Evolutionary conservation across 2,888 invertebrate species (phyloP).

Genomic region (Amphipyra berbera): DNA sequence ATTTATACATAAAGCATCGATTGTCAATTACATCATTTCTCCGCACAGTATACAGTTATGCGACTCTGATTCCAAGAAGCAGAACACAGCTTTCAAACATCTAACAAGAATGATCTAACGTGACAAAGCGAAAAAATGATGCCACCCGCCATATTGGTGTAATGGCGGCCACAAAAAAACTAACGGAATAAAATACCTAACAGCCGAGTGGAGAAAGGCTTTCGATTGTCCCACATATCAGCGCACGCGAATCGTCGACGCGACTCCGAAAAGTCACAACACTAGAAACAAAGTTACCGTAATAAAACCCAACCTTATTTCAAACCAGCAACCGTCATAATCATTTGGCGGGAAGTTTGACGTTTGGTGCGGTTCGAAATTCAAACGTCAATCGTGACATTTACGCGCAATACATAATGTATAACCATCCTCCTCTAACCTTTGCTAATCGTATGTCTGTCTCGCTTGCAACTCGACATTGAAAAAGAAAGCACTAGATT

Average conservation of each 20-base stretch:
- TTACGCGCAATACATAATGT: constrained; percentile 76
- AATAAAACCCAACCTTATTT: constrained; percentile 73
- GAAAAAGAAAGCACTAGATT: constrained; percentile 89
- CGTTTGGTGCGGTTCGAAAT: constrained; percentile 73
- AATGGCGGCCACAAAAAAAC: constrained; percentile 88
- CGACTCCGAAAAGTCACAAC: constrained; percentile 77
- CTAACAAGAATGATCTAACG: constrained; percentile 90
- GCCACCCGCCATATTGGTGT: constrained; percentile 87
- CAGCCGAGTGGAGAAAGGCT: constrained; percentile 88
- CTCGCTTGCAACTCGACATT: constrained; percentile 79
- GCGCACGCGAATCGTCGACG: constrained; percentile 82
- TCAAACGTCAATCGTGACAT: constrained; percentile 71
- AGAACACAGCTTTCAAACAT: constrained; percentile 85
- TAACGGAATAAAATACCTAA: constrained; percentile 90
- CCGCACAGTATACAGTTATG: constrained; percentile 82
- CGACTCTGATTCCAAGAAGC: constrained; percentile 79
- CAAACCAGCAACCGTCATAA: constrained; percentile 71
- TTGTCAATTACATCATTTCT: constrained; percentile 84
- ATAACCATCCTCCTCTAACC: constrained; percentile 72
- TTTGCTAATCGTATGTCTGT: constrained; percentile 62
- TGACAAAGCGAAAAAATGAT: constrained; percentile 89
- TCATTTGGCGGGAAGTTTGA: constrained; percentile 76
- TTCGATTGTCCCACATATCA: constrained; percentile 89
- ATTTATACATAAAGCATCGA: constrained; percentile 35
- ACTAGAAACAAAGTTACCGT: constrained; percentile 61